Conservation (phyloP, 2,113 vertebrate species). For the Sylvietta virens region DNA sequence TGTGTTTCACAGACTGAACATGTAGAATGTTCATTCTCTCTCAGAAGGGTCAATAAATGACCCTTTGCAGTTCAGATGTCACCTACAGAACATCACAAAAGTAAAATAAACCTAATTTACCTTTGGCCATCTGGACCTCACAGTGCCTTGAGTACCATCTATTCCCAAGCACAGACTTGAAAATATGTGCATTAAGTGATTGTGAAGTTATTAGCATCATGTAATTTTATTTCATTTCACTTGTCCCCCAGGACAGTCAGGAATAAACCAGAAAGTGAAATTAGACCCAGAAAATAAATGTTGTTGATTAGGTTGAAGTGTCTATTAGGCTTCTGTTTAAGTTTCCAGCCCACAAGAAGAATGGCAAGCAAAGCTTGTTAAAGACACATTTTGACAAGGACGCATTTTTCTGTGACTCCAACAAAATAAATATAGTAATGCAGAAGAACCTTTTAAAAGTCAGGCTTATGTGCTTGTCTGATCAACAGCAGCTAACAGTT, state of each 20-base stretch:
- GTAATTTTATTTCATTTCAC: neutral
- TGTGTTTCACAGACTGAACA: neutral
- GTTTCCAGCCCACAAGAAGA: neutral
- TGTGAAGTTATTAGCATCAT: neutral
- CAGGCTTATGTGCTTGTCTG: constrained; percentile 23
- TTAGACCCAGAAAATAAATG: neutral
- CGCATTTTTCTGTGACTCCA: neutral
- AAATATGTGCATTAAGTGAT: neutral
- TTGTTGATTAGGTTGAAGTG: neutral
- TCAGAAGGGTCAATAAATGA: too few relatives aligned
- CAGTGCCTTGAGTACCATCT: neutral
- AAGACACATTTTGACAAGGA: constrained; percentile 48
- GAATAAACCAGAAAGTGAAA: neutral
- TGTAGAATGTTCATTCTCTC: neutral
- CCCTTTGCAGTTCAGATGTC: neutral
- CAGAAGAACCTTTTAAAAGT: constrained; percentile 41
- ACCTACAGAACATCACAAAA: neutral
- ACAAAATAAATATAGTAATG: constrained; percentile 24
- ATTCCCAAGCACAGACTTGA: neutral
- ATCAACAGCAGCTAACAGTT: constrained; percentile 13
- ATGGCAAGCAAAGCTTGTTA: constrained; percentile 11
- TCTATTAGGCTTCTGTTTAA: constrained; percentile 18
- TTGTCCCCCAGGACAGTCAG: neutral
- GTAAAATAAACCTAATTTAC: neutral
- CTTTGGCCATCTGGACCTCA: neutral